These are phyloP conservation scores for Ceratina australensis DNA, from an alignment of 1,140 invertebrate genomes.

Conservation along the genomic window DNA sequence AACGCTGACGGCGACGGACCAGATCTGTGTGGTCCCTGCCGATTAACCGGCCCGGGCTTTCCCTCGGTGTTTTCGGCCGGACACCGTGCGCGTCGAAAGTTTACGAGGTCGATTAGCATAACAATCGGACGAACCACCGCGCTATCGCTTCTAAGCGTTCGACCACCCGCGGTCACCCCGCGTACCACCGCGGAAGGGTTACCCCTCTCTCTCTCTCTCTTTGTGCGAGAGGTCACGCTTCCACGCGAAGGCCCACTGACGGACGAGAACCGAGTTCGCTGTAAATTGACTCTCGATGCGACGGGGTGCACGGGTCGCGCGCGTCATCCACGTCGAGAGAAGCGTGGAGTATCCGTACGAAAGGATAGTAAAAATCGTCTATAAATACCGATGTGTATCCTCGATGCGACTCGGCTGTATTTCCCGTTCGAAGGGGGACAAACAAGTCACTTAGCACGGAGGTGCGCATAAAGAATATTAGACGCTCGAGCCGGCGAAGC, in stretches of 20 bases:
- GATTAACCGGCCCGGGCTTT: constrained; percentile 34
- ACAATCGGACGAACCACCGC: constrained; percentile 30
- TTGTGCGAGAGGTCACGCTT: background rate
- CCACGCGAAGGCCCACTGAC: background rate
- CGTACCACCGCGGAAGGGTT: constrained; percentile 2
- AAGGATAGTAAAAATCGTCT: no score
- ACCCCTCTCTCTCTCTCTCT: background rate
- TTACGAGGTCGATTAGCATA: constrained; percentile 48
- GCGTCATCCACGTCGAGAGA: no score
- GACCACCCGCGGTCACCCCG: constrained; percentile 21
- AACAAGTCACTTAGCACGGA: background rate
- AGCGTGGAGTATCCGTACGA: no score
- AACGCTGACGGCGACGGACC: constrained; percentile 28
- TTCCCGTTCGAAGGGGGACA: background rate
- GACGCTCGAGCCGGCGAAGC: background rate
- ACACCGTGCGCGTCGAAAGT: constrained; percentile 27
- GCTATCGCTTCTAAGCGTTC: constrained; percentile 14
- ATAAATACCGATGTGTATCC: background rate
- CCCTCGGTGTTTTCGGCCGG: background rate
- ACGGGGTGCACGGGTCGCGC: background rate
- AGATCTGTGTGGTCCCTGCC: constrained; percentile 30
- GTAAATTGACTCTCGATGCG: background rate
- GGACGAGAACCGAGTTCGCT: background rate
- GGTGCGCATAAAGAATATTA: background rate
- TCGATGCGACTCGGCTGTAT: background rate